Percentiles rank a stretch among this genome's conserved stretches.
These are phyloP conservation scores for Panorpa germanica DNA, from an alignment of 2,888 invertebrate species.

Conservation along the genomic window DNA sequence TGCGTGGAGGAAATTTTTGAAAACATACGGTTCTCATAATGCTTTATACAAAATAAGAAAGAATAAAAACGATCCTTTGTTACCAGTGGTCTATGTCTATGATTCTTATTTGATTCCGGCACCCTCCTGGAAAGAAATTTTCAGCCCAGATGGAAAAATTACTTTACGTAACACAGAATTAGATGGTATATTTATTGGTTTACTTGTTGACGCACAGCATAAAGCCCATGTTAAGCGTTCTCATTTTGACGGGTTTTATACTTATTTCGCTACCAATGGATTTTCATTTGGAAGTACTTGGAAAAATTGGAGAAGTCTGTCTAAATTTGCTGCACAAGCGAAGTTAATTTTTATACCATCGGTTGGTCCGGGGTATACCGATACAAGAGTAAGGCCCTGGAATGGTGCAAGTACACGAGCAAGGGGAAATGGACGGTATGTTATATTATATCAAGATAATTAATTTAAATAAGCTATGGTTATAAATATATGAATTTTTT, in stretches of 20 bases:
- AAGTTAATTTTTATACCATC: conserved; percentile 44
- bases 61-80: conserved; percentile 18
- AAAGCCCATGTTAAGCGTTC: conserved; percentile 29
- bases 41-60: conserved; percentile 27
- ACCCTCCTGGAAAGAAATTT: conserved; percentile 26
- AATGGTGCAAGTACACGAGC: conserved; percentile 22
- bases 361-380: conserved; percentile 50
- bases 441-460: conserved; percentile 5
- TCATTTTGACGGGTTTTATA: conserved; percentile 40
- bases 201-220: conserved; percentile 29
- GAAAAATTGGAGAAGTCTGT: conserved; percentile 34
- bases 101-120: conserved; percentile 37
- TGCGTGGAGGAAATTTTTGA: too few species aligned
- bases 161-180: conserved; percentile 28
- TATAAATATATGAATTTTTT: conserved; percentile 2
- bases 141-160: conserved; percentile 21
- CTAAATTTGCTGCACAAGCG: conserved; percentile 34
- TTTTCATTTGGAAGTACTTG: conserved; percentile 42
- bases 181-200: conserved; percentile 38
- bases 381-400: conserved; percentile 30
- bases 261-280: conserved; percentile 42
- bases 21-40: conserved; percentile 27
- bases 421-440: conserved; percentile 19
- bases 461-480: conserved; percentile 1
- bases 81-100: conserved; percentile 44